These are phyloP conservation scores for Nomada fabriciana DNA, from an alignment of 2,888 invertebrate species.

Conservation along the genomic window DNA sequence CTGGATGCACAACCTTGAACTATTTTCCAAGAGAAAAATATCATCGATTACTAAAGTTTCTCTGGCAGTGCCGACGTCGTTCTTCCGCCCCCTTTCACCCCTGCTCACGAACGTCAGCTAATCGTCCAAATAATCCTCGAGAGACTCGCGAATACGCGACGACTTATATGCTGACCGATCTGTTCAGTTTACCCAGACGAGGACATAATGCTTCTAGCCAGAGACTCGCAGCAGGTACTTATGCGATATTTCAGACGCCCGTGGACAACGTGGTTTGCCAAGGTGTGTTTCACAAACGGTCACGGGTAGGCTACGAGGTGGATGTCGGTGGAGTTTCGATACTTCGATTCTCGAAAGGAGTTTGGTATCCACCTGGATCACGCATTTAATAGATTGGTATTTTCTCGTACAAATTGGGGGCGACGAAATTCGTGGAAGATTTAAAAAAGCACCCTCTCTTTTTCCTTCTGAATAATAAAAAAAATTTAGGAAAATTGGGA, in stretches of 20 bases:
- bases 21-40: not conserved
- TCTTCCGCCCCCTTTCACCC: not conserved
- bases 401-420: not conserved
- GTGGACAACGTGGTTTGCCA: conserved; percentile 45
- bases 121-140: not conserved
- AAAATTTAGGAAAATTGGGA: not conserved
- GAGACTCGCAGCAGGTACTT: conserved; percentile 38
- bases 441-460: too few relatives aligned
- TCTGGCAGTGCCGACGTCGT: not conserved
- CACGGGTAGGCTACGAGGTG: conserved; percentile 61
- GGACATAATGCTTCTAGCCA: conserved; percentile 42
- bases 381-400: conserved; percentile 42
- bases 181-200: conserved; percentile 58
- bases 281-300: conserved; percentile 31
- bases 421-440: not conserved
- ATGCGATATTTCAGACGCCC: conserved; percentile 44
- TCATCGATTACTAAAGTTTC: not conserved
- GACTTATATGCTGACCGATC: conserved; percentile 25
- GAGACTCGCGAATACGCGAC: conserved; percentile 5
- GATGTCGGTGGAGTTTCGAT: conserved; percentile 60
- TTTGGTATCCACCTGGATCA: conserved; percentile 67
- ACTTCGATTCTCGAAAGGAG: conserved; percentile 62
- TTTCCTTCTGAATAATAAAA: too few relatives aligned
- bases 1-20: not conserved
- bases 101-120: not conserved